These are phyloP conservation scores for Sebastes dallii DNA, from an alignment of 2,797 vertebrate species.

Conservation along the genomic window DNA sequence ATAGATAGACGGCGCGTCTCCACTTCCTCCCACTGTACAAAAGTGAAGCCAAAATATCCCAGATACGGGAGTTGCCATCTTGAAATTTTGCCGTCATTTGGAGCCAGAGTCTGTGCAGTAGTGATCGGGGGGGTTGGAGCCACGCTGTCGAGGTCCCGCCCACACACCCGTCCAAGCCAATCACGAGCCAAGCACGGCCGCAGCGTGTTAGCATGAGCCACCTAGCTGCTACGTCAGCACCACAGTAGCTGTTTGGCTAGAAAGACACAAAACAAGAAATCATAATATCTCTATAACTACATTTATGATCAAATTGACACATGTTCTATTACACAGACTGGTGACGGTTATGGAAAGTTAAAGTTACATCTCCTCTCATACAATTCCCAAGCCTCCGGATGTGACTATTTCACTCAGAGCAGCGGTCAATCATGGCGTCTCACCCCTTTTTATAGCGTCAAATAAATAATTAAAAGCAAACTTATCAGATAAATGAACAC, in stretches of 20 bases:
- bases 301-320: no score
- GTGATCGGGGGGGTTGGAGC: no score
- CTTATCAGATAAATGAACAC: not conserved
- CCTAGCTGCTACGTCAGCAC: not conserved
- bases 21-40: not conserved
- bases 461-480: not conserved
- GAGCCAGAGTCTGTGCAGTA: not conserved
- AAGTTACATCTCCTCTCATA: no score
- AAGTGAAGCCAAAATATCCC: not conserved
- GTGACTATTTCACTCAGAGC: no score
- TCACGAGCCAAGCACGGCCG: not conserved
- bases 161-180: not conserved
- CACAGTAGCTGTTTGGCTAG: not conserved
- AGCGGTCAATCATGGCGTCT: not conserved
- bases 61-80: not conserved
- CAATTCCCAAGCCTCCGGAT: no score
- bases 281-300: no score
- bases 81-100: not conserved
- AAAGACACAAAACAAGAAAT: no score
- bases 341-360: no score
- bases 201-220: not conserved
- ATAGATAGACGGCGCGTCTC: no score
- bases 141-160: no score
- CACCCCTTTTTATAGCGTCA: not conserved
- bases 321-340: no score